A percentile compares a stretch with the other conserved stretches of the same genome.
These are phyloP conservation scores for Petrolisthes cinctipes DNA, from an alignment of 2,888 invertebrate genomes.

Conservation along the genomic window DNA sequence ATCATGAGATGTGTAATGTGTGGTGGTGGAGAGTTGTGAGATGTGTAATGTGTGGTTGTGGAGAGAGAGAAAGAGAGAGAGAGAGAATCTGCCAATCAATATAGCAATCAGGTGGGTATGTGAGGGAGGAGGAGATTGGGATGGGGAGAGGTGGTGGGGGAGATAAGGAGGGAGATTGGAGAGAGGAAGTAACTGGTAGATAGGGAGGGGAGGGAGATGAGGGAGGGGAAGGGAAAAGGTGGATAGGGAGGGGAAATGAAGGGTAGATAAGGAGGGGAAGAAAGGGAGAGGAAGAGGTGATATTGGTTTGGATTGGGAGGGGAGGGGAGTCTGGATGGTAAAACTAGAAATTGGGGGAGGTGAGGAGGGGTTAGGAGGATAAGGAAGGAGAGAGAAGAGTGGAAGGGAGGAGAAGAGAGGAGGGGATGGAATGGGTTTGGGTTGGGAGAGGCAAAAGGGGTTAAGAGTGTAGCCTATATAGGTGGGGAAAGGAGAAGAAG, in stretches of 20 bases:
- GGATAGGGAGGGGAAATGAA: constrained; percentile 30
- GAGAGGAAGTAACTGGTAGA: not conserved
- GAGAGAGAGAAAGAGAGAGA: not conserved
- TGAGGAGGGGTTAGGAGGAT: not conserved
- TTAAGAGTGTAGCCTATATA: not conserved
- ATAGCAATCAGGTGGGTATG: too few relatives aligned
- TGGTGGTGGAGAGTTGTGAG: not conserved
- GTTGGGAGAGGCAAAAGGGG: not conserved
- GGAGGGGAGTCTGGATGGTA: not conserved
- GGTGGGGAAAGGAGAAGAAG: not conserved
- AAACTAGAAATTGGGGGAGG: not conserved
- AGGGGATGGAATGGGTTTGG: not conserved
- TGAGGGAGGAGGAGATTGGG: too few relatives aligned
- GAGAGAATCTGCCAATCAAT: too few relatives aligned
- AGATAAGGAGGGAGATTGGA: not conserved
- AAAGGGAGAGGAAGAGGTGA: not conserved
- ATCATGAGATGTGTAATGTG: not conserved
- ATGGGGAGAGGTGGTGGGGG: not conserved
- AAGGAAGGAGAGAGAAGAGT: not conserved
- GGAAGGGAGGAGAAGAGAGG: not conserved
- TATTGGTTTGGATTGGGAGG: not conserved
- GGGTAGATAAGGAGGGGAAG: not conserved
- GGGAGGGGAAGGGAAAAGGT: constrained; percentile 19
- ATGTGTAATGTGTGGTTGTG: not conserved
- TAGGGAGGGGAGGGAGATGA: not conserved